Conservation (phyloP, 2,113 vertebrate species). For the Phainopepla nitens region DNA sequence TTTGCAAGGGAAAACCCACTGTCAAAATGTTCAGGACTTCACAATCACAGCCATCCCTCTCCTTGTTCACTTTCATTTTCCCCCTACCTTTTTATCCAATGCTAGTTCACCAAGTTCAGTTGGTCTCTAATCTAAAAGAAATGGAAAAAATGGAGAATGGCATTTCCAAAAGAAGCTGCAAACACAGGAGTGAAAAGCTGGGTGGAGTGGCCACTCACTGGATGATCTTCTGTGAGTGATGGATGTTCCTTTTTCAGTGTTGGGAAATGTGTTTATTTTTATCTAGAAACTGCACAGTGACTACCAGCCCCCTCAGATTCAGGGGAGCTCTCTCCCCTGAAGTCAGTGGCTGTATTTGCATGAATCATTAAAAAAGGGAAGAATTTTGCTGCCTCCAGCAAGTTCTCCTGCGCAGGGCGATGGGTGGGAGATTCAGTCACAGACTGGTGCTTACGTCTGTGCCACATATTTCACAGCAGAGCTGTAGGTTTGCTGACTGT, state of each 20-base stretch:
- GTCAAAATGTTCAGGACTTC: not conserved
- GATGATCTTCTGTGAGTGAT: too few species aligned
- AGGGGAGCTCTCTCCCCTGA: not conserved
- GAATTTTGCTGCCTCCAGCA: not conserved
- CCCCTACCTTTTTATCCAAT: not conserved
- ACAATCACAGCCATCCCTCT: not conserved
- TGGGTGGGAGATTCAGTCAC: not conserved
- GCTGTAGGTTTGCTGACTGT: not conserved
- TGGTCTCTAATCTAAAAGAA: not conserved
- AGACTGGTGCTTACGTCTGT: not conserved
- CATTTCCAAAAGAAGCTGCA: not conserved
- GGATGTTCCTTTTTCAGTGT: not conserved
- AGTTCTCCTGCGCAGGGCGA: not conserved
- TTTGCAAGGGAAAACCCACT: not conserved
- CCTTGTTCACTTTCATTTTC: not conserved
- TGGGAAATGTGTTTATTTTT: not conserved
- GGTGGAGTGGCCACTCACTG: not conserved
- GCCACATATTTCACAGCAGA: not conserved
- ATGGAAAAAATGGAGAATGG: not conserved
- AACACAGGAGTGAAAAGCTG: not conserved
- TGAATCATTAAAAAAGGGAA: not conserved
- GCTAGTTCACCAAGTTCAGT: not conserved
- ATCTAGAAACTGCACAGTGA: not conserved
- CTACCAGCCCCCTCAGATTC: not conserved
- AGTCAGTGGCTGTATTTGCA: not conserved